These are phyloP conservation scores for Hippocampus guttulatus DNA, from an alignment of 2,113 vertebrate species.

Conservation along the genomic window DNA sequence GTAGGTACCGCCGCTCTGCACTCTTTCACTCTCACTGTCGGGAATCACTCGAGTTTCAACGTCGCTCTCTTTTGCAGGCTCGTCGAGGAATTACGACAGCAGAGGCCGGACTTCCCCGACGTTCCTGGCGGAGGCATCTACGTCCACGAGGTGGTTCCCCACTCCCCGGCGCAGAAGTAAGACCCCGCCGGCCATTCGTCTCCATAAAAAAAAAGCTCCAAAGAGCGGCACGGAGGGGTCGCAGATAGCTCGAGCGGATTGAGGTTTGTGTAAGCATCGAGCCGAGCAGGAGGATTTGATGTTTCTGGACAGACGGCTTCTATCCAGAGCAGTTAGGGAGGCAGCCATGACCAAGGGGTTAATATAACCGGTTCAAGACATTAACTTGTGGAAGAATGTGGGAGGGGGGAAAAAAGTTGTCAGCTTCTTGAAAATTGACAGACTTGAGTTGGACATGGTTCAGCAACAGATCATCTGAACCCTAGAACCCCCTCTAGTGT, in stretches of 20 bases:
- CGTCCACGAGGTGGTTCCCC: constrained; percentile 84
- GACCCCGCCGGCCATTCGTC: constrained; percentile 13
- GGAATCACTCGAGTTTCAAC: not conserved
- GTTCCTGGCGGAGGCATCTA: constrained; percentile 87
- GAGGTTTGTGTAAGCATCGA: too few relatives aligned
- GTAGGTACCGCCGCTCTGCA: constrained; percentile 63
- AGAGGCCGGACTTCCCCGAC: constrained; percentile 83
- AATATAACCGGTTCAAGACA: too few relatives aligned
- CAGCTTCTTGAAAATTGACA: not conserved
- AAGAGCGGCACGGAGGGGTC: too few relatives aligned
- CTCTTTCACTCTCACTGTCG: not conserved
- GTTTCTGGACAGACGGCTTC: too few relatives aligned
- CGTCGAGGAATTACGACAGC: constrained; percentile 81
- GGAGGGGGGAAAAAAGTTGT: too few relatives aligned
- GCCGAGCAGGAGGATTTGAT: too few relatives aligned
- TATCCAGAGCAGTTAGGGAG: too few relatives aligned
- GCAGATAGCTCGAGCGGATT: not conserved
- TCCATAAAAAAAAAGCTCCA: not conserved
- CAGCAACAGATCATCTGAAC: too few relatives aligned
- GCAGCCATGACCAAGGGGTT: too few relatives aligned
- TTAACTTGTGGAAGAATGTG: too few relatives aligned
- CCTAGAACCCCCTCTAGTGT: not conserved
- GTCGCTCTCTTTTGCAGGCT: constrained; percentile 64
- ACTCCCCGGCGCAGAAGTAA: constrained; percentile 89
- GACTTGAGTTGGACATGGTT: not conserved